Evolutionary conservation across 2,113 vertebrate species (phyloP).

Genomic region (Petaurus breviceps): DNA sequence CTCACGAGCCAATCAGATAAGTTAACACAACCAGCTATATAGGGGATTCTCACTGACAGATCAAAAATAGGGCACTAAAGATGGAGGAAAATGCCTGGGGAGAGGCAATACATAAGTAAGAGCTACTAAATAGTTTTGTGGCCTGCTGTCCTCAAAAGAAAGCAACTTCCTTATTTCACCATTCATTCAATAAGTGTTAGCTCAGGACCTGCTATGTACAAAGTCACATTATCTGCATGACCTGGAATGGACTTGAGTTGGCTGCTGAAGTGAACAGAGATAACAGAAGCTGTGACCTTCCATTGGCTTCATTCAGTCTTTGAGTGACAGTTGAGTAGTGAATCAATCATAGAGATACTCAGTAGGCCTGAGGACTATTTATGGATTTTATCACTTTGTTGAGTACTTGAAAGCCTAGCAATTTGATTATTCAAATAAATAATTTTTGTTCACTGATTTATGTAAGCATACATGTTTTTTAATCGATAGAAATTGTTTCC

Average conservation of each 20-base stretch:
- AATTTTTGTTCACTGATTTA: background rate
- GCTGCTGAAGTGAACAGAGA: background rate
- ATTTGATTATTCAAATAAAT: background rate
- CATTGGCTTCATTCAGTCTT: background rate
- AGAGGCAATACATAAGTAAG: too few species aligned
- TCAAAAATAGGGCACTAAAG: too few species aligned
- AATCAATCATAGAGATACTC: background rate
- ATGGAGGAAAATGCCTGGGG: too few species aligned
- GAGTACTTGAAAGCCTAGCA: background rate
- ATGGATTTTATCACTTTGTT: conserved; percentile 3
- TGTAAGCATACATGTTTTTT: background rate
- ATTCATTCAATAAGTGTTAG: too few species aligned
- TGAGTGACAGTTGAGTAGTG: background rate
- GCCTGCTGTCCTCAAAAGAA: too few species aligned
- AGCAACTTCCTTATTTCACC: too few species aligned
- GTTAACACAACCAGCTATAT: too few species aligned
- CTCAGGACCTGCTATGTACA: background rate
- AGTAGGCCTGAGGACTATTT: background rate
- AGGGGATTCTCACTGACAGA: too few species aligned
- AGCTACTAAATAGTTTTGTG: too few species aligned
- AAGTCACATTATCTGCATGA: background rate
- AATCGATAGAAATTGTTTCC: background rate
- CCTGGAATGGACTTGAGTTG: background rate
- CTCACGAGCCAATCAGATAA: too few species aligned
- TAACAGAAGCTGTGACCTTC: background rate